Evolutionary conservation across 2,888 invertebrate genomes (phyloP).

Genomic region (Lumbricus terrestris): DNA sequence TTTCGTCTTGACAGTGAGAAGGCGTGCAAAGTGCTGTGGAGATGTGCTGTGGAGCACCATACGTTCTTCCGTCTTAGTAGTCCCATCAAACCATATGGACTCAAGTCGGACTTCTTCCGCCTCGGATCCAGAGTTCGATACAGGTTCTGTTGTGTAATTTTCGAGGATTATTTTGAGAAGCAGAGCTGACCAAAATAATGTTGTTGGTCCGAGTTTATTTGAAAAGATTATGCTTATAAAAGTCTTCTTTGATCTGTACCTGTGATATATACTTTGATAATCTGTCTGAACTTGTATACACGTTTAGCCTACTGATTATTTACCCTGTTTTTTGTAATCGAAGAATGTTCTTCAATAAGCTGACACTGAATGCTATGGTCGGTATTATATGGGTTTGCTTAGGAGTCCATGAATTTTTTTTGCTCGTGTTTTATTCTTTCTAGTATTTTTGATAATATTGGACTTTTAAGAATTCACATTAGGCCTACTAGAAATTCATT

Average conservation of each 20-base stretch:
- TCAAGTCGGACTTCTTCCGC: conserved; percentile 88
- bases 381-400: too few relatives aligned
- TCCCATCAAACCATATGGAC: conserved; percentile 44
- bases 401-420: too few relatives aligned
- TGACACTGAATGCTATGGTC: too few relatives aligned
- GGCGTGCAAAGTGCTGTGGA: conserved; percentile 99
- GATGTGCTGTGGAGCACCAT: conserved; percentile 99
- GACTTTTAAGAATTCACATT: too few relatives aligned
- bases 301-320: too few relatives aligned
- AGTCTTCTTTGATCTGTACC: not conserved
- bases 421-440: too few relatives aligned
- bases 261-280: not conserved
- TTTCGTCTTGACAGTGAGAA: conserved; percentile 92
- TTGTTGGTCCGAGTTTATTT: not conserved
- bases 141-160: conserved; percentile 58
- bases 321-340: too few relatives aligned
- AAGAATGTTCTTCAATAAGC: too few relatives aligned
- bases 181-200: too few relatives aligned
- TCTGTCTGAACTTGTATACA: too few relatives aligned
- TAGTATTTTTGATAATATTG: too few relatives aligned
- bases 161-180: not conserved
- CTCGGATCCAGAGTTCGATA: conserved; percentile 98
- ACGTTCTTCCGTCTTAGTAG: conserved; percentile 86
- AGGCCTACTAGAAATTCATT: too few relatives aligned
- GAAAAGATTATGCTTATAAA: not conserved